Evolutionary conservation across 2,888 invertebrate species (phyloP), one percentile per base, ranked within the genome.

Genomic region (Clivina fossor): DNA sequence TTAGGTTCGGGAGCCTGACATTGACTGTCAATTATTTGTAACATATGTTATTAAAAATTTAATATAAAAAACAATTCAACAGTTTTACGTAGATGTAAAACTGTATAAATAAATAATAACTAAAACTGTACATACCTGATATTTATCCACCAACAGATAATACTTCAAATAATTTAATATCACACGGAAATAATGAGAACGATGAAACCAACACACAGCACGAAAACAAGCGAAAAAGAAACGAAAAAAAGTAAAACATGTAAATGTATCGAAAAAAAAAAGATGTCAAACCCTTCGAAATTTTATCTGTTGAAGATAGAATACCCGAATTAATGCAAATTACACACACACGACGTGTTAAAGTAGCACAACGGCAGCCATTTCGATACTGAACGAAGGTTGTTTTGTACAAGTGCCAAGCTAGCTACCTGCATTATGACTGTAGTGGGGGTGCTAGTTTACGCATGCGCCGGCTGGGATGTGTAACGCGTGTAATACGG

Each of bases 81-180:
- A n/a, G n/a, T n/a, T n/a, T n/a, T n/a, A n/a, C n/a, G n/a, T n/a
- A n/a, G n/a, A n/a, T n/a, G n/a, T n/a, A n/a, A n/a, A n/a, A n/a
- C n/a, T n/a, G n/a, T n/a, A n/a, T n/a, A n/a, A n/a, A n/a, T n/a
- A n/a, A n/a, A n/a, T n/a, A n/a, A n/a, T n/a, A n/a, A n/a, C n/a
- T n/a, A n/a, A n/a, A n/a, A n/a, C n/a, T n/a, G n/a, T n/a, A 43
- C 44, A 24, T 24, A 53, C 53, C 53, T 44, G 43, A 41, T 51
- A 19, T 44, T 53, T 44, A 37, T 44, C 44, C 43, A 22, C 22
- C 43, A 51, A 53, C 53, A 44, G 53, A 53, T 30, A 28, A 22
- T 43, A 48, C 37, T 49, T 49, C 38, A 49, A 49, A 38, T 26
- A 26, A 35, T 49, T 38, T 38, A 49, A 26, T 40, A 8, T 8